phyloP scores from a whole-genome alignment of 2,113 vertebrate genomes.

The Gopherus flavomarginatus region DNA sequence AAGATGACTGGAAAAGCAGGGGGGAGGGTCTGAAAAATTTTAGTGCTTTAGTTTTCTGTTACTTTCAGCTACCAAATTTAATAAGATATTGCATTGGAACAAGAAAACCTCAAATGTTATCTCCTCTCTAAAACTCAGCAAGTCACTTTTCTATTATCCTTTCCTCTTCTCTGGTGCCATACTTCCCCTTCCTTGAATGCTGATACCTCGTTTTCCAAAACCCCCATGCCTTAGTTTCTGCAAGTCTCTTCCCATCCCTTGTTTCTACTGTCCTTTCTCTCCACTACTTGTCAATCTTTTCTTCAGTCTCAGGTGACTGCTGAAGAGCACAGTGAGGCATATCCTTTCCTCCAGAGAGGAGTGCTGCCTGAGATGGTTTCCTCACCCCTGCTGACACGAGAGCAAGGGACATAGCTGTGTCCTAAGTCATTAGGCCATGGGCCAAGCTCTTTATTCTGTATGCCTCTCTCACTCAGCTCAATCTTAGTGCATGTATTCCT shows the following conservation, averaged over 20 bases:
- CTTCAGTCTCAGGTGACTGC: background rate
- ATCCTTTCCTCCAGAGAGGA: conserved; percentile 23
- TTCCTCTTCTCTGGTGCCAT: background rate
- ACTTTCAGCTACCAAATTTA: background rate
- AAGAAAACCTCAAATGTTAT: background rate
- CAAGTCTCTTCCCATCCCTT: background rate
- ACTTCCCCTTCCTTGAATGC: background rate
- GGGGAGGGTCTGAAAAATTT: background rate
- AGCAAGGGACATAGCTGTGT: background rate
- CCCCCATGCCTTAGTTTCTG: background rate
- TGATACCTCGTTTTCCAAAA: conserved; percentile 10
- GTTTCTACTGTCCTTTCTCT: conserved; percentile 3
- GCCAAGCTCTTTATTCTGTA: background rate
- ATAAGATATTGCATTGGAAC: background rate
- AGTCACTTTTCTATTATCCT: background rate
- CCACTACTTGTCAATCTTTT: background rate
- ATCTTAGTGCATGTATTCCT: background rate
- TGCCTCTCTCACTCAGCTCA: background rate
- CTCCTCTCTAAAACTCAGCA: background rate
- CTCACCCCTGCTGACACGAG: background rate
- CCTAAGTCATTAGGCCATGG: background rate
- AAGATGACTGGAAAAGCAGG: background rate
- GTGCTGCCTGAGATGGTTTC: background rate
- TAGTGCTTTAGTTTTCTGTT: background rate
- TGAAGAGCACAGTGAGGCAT: conserved; percentile 14